Conservation (phyloP, 1,140 invertebrate species). For the Caerostris darwini region DNA sequence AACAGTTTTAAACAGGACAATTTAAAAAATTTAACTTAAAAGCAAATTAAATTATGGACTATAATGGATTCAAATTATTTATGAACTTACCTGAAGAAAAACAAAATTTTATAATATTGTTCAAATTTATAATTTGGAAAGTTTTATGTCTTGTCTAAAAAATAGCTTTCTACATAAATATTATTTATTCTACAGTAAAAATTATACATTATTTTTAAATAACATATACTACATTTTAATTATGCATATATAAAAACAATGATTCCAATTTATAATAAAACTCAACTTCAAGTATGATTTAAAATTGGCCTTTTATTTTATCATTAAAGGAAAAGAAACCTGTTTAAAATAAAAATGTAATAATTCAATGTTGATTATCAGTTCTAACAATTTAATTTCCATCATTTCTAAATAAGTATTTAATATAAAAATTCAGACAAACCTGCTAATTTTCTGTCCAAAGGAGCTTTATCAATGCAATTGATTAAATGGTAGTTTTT, state of each 20-base stretch:
- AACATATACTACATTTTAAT: too few relatives aligned
- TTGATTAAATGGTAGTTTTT: constrained; percentile 12
- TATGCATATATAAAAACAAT: background rate
- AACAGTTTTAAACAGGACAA: too few relatives aligned
- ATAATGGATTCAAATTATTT: too few relatives aligned
- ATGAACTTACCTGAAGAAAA: too few relatives aligned
- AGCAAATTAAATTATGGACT: too few relatives aligned
- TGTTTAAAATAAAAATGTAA: background rate
- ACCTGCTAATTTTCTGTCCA: constrained; percentile 25
- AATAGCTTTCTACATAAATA: too few relatives aligned
- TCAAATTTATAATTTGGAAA: too few relatives aligned
- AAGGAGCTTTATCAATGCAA: constrained; percentile 39
- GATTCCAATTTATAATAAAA: background rate
- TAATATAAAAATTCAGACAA: background rate
- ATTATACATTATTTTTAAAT: too few relatives aligned
- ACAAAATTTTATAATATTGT: too few relatives aligned
- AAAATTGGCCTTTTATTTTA: background rate
- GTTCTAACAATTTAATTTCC: background rate
- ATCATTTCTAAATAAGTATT: background rate
- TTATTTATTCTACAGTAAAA: too few relatives aligned
- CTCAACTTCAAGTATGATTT: background rate
- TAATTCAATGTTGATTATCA: background rate
- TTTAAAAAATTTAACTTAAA: too few relatives aligned
- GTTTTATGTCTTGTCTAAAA: too few relatives aligned
- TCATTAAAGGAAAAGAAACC: background rate